Conservation (phyloP, 2,888 invertebrate species). For the Crepidodera aurea region DNA sequence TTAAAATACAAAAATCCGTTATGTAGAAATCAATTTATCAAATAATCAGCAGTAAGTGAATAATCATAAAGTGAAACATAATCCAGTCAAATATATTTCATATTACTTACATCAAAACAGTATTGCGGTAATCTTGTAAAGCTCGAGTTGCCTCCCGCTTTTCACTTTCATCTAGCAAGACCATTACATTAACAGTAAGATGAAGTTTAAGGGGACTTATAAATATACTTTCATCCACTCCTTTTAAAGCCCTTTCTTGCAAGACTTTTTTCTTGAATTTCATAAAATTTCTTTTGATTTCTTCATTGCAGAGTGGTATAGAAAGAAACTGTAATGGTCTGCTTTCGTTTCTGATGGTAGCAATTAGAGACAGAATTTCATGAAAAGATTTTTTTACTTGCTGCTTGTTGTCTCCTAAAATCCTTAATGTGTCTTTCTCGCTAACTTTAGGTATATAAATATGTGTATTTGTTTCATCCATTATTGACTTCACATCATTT, state of each 20-base stretch:
- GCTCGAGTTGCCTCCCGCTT: constrained; percentile 69
- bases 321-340: constrained; percentile 84
- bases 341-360: constrained; percentile 72
- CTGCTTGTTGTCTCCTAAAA: constrained; percentile 61
- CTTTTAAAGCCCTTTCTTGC: constrained; percentile 61
- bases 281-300: constrained; percentile 70
- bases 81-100: no score
- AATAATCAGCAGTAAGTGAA: no score
- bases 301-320: constrained; percentile 71
- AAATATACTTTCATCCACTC: constrained; percentile 78
- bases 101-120: constrained; percentile 68
- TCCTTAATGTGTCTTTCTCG: constrained; percentile 67
- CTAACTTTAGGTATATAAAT: constrained; percentile 75
- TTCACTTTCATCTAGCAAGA: constrained; percentile 79
- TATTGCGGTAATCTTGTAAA: constrained; percentile 71
- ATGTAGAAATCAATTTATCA: no score
- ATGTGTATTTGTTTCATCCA: constrained; percentile 77
- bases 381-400: constrained; percentile 49
- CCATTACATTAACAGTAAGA: constrained; percentile 80
- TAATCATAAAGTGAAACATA: no score
- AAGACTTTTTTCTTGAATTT: constrained; percentile 68
- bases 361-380: constrained; percentile 50
- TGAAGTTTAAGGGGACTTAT: constrained; percentile 77
- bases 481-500: constrained; percentile 63
- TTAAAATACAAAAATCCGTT: constrained; percentile 32